These are phyloP conservation scores for Felis catus DNA, from an alignment of 2,113 vertebrate genomes.

Conservation along the genomic window F.catus_Fca126_mat1.0 CM031422.1:30505001-30505500, in stretches of 20 bases:
- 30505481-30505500: conserved; percentile 90
- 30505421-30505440: conserved; percentile 89
- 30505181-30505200: conserved; percentile 92
- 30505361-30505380: conserved; percentile 84
- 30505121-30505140: too few relatives aligned
- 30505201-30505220: conserved; percentile 92
- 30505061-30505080: too few relatives aligned
- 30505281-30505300: conserved; percentile 90
- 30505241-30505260: conserved; percentile 90
- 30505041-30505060: too few relatives aligned
- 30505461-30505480: conserved; percentile 86
- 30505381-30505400: conserved; percentile 65
- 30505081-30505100: too few relatives aligned
- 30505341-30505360: conserved; percentile 85
- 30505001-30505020: too few relatives aligned
- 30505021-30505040: too few relatives aligned
- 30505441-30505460: conserved; percentile 87
- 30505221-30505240: conserved; percentile 88
- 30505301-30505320: conserved; percentile 89
- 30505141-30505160: not conserved
- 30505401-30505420: conserved; percentile 93
- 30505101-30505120: too few relatives aligned
- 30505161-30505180: conserved; percentile 81
- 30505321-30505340: conserved; percentile 92
- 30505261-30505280: conserved; percentile 86